Evolutionary conservation across 2,113 vertebrate genomes (phyloP).

Genomic region (Eulemur macaco): DNA sequence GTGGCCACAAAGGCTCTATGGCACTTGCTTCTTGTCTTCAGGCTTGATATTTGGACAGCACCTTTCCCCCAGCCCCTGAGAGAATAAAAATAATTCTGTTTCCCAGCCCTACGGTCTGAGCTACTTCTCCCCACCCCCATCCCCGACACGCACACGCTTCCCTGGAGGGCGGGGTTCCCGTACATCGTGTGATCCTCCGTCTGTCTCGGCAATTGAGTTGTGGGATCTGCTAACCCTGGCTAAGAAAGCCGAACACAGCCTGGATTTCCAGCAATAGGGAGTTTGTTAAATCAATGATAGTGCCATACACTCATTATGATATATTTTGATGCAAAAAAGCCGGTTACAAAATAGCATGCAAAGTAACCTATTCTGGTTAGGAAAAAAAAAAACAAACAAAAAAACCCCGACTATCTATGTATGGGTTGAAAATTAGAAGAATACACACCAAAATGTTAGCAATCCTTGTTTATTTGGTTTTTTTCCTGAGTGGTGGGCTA

Average conservation of each 20-base stretch:
- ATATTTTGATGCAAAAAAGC: conserved; percentile 58
- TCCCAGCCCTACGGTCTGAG: background rate
- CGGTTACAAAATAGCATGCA: conserved; percentile 55
- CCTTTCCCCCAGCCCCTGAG: background rate
- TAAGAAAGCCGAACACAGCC: background rate
- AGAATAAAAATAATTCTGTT: background rate
- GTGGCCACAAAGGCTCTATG: rapidly evolving
- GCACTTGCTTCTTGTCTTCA: background rate
- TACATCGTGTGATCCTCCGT: background rate
- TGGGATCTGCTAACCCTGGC: background rate
- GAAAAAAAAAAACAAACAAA: background rate
- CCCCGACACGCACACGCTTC: background rate
- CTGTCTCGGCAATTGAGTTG: background rate
- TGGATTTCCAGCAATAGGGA: background rate
- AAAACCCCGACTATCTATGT: background rate
- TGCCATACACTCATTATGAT: background rate
- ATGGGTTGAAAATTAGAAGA: conserved; percentile 14
- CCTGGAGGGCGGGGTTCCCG: background rate
- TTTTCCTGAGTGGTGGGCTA: conserved; percentile 13
- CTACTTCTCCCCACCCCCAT: background rate
- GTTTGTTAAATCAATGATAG: background rate
- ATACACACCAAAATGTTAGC: background rate
- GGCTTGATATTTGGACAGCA: background rate
- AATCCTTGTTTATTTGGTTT: background rate
- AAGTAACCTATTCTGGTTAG: conserved; percentile 56